Conservation (phyloP, 53 echinoderm and acorn worm species). For the Zoroaster sp. region DNA sequence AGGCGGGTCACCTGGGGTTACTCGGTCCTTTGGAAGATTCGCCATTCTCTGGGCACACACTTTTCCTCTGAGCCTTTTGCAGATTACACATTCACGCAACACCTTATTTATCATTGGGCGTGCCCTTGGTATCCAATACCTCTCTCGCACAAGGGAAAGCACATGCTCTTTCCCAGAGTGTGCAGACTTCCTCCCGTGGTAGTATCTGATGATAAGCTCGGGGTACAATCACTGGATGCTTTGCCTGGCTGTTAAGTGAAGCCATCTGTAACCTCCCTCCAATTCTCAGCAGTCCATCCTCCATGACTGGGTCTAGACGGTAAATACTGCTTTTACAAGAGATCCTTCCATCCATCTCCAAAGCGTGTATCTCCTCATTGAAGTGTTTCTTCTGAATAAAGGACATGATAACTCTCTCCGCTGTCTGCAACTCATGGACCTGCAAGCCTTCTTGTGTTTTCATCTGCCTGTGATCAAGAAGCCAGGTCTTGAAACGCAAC, state of each 20-base stretch:
- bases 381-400: constrained; percentile 24
- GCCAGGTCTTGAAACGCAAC: not conserved
- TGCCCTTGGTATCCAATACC: constrained; percentile 41
- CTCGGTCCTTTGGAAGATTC: constrained; percentile 54
- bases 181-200: not conserved
- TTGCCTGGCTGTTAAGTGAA: not conserved
- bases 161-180: constrained; percentile 51
- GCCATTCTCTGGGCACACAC: constrained; percentile 42
- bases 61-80: constrained; percentile 34
- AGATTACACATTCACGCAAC: constrained; percentile 35
- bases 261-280: constrained; percentile 24
- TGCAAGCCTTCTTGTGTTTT: not conserved
- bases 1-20: constrained; percentile 59
- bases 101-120: constrained; percentile 8
- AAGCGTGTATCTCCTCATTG: not conserved
- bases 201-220: not conserved
- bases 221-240: constrained; percentile 41
- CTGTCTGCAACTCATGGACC: constrained; percentile 36
- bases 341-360: not conserved
- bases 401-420: constrained; percentile 46
- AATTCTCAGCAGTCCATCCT: constrained; percentile 23
- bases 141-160: constrained; percentile 8
- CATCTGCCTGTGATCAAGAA: not conserved
- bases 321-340: not conserved
- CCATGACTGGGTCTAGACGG: not conserved